phyloP scores from a whole-genome alignment of 2,113 vertebrate species.

The Syrmaticus mikado region DNA sequence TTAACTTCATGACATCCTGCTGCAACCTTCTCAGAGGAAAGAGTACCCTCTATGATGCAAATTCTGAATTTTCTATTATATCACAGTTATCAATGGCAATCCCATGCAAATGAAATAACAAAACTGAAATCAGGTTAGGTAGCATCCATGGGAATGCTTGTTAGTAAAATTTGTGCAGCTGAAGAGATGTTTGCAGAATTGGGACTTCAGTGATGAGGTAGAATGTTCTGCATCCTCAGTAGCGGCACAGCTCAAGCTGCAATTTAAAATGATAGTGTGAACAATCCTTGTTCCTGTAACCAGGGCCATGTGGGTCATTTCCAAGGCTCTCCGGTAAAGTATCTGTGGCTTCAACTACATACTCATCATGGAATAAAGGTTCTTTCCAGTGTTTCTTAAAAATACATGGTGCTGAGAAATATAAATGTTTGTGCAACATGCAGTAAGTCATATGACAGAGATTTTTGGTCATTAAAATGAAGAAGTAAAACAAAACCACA shows the following conservation, averaged over 20 bases:
- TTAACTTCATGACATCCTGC: neutral
- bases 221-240: neutral
- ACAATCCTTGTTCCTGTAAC: conserved; percentile 48
- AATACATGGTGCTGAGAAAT: conserved; percentile 36
- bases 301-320: conserved; percentile 43
- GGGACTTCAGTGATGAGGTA: neutral
- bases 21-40: neutral
- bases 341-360: conserved; percentile 29
- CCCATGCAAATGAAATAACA: neutral
- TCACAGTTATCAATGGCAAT: neutral
- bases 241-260: neutral
- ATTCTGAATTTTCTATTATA: neutral
- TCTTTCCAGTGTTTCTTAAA: conserved; percentile 59
- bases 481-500: conserved; percentile 54
- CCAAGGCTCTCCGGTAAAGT: conserved; percentile 23
- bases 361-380: conserved; percentile 48
- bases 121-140: neutral
- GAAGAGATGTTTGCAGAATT: neutral
- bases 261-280: neutral
- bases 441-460: conserved; percentile 25
- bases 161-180: neutral
- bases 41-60: neutral
- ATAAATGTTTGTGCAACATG: neutral
- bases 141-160: neutral
- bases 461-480: conserved; percentile 52